Evolutionary conservation across 2,113 vertebrate genomes (phyloP), one percentile per base, ranked within the genome.

Genomic region (Scatophagus argus): DNA sequence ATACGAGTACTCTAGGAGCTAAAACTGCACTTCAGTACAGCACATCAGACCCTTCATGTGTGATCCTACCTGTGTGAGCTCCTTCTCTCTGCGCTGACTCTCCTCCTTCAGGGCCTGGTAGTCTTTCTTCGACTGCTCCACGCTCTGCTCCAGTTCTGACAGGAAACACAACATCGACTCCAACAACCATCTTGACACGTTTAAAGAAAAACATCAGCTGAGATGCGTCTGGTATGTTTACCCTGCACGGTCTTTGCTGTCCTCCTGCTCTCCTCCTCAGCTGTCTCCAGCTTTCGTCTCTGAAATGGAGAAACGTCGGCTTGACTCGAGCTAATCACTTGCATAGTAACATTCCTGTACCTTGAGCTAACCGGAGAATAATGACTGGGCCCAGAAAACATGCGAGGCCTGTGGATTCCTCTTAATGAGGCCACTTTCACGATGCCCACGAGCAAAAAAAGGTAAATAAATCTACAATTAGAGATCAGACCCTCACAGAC

Each of bases 211-310:
- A 27, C 4, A 41, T n/a, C 1, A 12, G 31, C 0, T 10, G 29
- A 52, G 21, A 9, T 1, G 3, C 39, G 3, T n/a, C 7, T 3
- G 19, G 16, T 17, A 3, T 25, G 82, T 91, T 39, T 93, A 99
- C 98, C 97, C 96, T 96, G 95, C 94, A 95, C 93, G 68, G 79
- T 88, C 82, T 88, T 93, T 17, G 94, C 91, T 31, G 90, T 86
- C 6, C 70, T 93, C 75, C 79, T 86, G 12, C 88, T 93, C 88
- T 96, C 95, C 66, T 97, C 93, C 60, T 94, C 93, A 5, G 93
- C 93, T 25, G 43, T 74, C 54, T 95, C 91, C 29, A 96, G 94
- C 65, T 94, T 95, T 79, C 94, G 93, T 93, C 94, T 97, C 97
- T 99, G 93, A 79, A 95, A 93, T 21, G 68, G 69, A 86, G 82